Evolutionary conservation across 2,888 invertebrate species (phyloP), one percentile per base, ranked within the genome.

Genomic region (Spilosoma lubricipeda): DNA sequence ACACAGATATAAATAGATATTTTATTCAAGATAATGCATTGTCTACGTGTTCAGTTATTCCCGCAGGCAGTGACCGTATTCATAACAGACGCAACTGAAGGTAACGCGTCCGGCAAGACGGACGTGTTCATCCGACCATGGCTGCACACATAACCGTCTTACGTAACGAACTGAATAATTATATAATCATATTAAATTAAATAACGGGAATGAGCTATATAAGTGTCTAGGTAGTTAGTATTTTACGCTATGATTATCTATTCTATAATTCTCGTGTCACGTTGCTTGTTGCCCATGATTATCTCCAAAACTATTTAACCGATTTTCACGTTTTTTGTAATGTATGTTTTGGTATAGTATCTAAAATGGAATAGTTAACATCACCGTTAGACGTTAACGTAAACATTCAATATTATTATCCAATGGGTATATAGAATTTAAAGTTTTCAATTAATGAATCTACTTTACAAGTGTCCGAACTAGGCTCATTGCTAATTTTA

Each of bases 111-210:
- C 73, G 71, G 45, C 36, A 27, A 59, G 75, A 66, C 52, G 68
- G 65, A 13, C 52, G 73, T 13, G 36, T 33, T 82, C 89, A 86
- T 33, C 87, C 80, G 75, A 75, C 89, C 90, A 85, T 90, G 89
- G 88, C 87, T 88, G 88, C 88, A 82, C 81, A 82, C 83, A 82
- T 86, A 83, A 79, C 86, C 81, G 36, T 39, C 63, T 75, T 75
- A 75, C 52, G 56, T 73, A 71, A 73, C 73, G 30, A 71, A 68
- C 56, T 71, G 67, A 48, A 65, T 66, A 71, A 73, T 73, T 70
- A 65, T 27, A 65, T 64, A 23, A 36, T 67, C 20, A 63, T 33
- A 27, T 56, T 48, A 48, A 39, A 48, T 48, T 48, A 39, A 59
- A 42, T 52, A n/a, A 56, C 33, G 56, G 18, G 13, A 59, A 5